phyloP scores from a whole-genome alignment of 2,113 vertebrate species.

The Platanista minor region DNA sequence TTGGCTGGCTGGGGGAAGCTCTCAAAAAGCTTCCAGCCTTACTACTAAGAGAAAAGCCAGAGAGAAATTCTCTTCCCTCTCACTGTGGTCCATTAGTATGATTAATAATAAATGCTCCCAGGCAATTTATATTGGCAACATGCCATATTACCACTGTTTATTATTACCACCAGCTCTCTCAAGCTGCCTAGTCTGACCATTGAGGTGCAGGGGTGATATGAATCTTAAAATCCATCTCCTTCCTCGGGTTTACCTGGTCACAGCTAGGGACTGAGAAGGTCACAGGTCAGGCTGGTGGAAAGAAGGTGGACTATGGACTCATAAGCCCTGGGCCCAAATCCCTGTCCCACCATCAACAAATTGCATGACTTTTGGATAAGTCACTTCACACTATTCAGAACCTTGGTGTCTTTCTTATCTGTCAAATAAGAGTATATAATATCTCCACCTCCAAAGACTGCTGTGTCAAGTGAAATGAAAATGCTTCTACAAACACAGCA shows the following conservation, averaged over 20 bases:
- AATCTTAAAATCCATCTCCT: not conserved
- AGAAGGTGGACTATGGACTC: not conserved
- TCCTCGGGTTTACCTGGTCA: not conserved
- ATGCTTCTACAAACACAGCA: constrained; percentile 21
- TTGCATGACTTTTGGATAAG: not conserved
- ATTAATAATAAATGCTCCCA: constrained; percentile 55
- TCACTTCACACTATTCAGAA: not conserved
- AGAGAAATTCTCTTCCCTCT: not conserved
- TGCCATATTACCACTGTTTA: not conserved
- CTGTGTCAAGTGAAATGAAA: constrained; percentile 42
- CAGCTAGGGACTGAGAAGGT: not conserved
- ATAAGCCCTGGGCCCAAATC: not conserved
- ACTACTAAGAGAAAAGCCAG: constrained; percentile 4
- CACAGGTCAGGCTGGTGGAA: not conserved
- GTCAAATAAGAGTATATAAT: not conserved
- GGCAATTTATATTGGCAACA: not conserved
- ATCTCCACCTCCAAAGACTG: not conserved
- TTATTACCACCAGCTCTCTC: not conserved
- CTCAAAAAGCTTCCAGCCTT: no score
- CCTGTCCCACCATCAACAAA: not conserved
- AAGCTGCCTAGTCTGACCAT: not conserved
- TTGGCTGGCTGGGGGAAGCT: no score
- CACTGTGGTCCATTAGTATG: not conserved
- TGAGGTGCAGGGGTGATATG: not conserved
- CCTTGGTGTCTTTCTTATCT: not conserved